Percentiles rank a stretch among this genome's conserved stretches.
Conservation (phyloP, 2,113 vertebrate genomes). For the Gnathonemus echidnorhynchus region DNA sequence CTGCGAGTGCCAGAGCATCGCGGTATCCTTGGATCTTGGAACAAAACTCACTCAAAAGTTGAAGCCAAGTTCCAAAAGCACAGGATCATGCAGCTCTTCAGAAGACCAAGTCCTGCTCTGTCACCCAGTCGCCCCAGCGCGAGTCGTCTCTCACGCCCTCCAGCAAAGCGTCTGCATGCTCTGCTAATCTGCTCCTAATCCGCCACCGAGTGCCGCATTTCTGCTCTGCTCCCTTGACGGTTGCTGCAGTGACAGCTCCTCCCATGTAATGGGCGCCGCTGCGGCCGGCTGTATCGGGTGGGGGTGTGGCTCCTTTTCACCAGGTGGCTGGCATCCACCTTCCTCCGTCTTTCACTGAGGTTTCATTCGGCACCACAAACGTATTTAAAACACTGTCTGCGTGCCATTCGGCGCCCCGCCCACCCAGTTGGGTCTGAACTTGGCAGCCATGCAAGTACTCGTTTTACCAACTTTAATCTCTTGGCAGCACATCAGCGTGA, state of each 20-base stretch:
- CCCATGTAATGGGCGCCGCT: too few relatives aligned
- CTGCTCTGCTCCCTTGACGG: not conserved
- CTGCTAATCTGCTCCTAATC: not conserved
- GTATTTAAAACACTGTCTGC: not conserved
- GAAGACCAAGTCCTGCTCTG: not conserved
- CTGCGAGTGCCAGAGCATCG: constrained; percentile 25
- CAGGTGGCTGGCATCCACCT: not conserved
- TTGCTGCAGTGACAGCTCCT: not conserved
- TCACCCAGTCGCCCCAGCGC: not conserved
- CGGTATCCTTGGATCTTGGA: constrained; percentile 15
- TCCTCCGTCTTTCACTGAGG: not conserved
- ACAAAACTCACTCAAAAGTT: not conserved
- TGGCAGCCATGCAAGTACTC: not conserved
- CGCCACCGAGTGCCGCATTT: not conserved
- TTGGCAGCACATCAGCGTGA: constrained; percentile 14
- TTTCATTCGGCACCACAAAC: not conserved
- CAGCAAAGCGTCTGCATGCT: not conserved
- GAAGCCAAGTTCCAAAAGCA: not conserved
- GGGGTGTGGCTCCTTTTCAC: not conserved
- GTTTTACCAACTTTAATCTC: constrained; percentile 13
- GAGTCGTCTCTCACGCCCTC: not conserved
- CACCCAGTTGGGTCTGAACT: not conserved
- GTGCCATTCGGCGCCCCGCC: not conserved
- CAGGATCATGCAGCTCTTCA: constrained; percentile 14
- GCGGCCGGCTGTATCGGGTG: not conserved